These are phyloP conservation scores for Psix sp. DNA, from an alignment of 1,140 invertebrate genomes.

Conservation along the genomic window DNA sequence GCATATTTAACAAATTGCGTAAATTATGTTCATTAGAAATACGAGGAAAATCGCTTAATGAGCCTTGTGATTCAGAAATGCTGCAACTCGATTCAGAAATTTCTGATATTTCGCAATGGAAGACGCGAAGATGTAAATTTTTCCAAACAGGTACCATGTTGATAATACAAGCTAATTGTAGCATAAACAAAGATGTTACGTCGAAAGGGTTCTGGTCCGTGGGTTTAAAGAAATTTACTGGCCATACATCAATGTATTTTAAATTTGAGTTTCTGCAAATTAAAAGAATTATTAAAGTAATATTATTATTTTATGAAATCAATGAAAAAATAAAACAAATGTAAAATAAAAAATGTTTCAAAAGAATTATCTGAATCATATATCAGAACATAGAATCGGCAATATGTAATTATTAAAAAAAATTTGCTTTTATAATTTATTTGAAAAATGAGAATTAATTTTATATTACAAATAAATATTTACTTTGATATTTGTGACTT, in stretches of 20 bases:
- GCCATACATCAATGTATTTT: slow-evolving; percentile 97
- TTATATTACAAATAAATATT: too few species aligned
- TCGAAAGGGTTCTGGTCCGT: slow-evolving; percentile 87
- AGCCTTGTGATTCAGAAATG: slow-evolving; percentile 67
- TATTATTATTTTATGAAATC: slow-evolving; percentile 6
- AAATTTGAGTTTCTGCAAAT: slow-evolving; percentile 78
- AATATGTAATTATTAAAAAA: too few species aligned
- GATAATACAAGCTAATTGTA: slow-evolving; percentile 97
- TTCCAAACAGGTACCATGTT: slow-evolving; percentile 94
- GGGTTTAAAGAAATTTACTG: slow-evolving; percentile 91
- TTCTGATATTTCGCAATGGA: slow-evolving; percentile 83
- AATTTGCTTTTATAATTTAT: too few species aligned
- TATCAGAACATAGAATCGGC: too few species aligned
- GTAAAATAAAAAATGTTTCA: too few species aligned
- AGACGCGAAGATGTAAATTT: slow-evolving; percentile 88
- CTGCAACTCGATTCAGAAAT: slow-evolving; percentile 69
- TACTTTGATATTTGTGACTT: slow-evolving; percentile 84
- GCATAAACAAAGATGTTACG: slow-evolving; percentile 93
- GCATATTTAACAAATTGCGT: slow-evolving; percentile 79
- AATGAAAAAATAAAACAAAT: slow-evolving; percentile 13
- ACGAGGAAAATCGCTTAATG: slow-evolving; percentile 64
- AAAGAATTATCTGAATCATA: too few species aligned
- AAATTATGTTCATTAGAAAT: slow-evolving; percentile 77
- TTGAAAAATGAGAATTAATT: too few species aligned
- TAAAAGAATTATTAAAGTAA: not conserved